A percentile compares a stretch with the other conserved stretches of the same genome.
These are phyloP conservation scores for Drosophila barbarae DNA, from an alignment of 2,888 invertebrate genomes.

Conservation along the genomic window DNA sequence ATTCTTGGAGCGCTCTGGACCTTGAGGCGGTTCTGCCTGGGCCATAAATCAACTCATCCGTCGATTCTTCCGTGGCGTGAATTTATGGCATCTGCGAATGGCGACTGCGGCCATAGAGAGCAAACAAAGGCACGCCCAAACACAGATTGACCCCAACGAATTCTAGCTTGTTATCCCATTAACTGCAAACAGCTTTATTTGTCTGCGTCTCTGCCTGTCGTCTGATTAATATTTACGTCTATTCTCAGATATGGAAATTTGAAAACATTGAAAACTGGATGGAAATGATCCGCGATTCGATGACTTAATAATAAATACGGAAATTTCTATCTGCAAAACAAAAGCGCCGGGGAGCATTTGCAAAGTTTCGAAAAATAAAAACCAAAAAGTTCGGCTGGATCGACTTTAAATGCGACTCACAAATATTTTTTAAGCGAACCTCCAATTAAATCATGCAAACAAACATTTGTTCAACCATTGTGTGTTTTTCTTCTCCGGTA, in stretches of 20 bases:
- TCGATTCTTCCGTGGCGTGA: conserved; percentile 42
- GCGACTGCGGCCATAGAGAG: conserved; percentile 20
- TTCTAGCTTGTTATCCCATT: conserved; percentile 43
- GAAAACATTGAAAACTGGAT: conserved; percentile 53
- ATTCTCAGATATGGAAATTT: conserved; percentile 47
- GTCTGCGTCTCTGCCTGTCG: conserved; percentile 26
- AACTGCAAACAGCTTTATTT: conserved; percentile 32
- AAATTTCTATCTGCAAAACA: conserved; percentile 38
- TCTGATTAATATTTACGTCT: conserved; percentile 59
- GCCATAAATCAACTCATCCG: conserved; percentile 43
- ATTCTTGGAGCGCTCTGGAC: conserved; percentile 2
- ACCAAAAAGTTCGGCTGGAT: conserved; percentile 41
- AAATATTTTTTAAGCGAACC: conserved; percentile 23
- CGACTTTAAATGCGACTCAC: conserved; percentile 39
- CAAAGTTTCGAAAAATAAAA: conserved; percentile 26
- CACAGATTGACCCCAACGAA: conserved; percentile 43
- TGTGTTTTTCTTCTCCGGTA: conserved; percentile 3
- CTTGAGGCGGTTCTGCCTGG: conserved; percentile 34
- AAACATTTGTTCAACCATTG: conserved; percentile 3
- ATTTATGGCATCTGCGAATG: conserved; percentile 30
- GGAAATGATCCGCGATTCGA: conserved; percentile 45
- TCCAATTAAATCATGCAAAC: conserved; percentile 30
- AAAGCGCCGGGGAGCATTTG: conserved; percentile 39
- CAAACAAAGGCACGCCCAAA: conserved; percentile 37
- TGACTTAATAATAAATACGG: conserved; percentile 31